phyloP scores from a whole-genome alignment of 2,113 vertebrate genomes.

The Mellivora capensis region DNA sequence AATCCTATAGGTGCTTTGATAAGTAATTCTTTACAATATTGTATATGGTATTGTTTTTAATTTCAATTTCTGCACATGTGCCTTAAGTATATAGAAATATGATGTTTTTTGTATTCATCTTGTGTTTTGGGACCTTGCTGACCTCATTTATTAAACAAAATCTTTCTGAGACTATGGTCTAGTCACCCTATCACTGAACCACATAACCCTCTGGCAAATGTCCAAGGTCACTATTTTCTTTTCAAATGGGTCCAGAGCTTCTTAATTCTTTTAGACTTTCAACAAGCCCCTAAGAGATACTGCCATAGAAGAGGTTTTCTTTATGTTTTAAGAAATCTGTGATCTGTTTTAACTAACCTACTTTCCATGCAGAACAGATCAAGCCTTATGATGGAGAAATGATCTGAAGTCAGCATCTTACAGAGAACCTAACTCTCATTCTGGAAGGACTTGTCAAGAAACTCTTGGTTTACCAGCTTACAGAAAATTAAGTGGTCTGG shows the following conservation, averaged over 20 bases:
- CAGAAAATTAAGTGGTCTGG: constrained; percentile 46
- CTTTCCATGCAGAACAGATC: neutral
- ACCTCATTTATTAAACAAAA: neutral
- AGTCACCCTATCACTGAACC: neutral
- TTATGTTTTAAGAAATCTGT: neutral
- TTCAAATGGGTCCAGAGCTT: neutral
- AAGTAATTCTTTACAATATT: neutral
- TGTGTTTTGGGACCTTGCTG: neutral
- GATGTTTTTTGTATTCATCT: neutral
- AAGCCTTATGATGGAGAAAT: neutral
- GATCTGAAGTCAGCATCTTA: neutral
- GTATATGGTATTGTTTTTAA: neutral
- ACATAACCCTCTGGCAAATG: neutral
- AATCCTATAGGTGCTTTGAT: neutral
- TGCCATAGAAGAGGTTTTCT: neutral
- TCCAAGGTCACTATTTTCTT: neutral
- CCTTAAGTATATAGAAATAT: neutral
- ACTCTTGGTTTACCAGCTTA: constrained; percentile 29
- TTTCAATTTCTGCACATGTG: neutral
- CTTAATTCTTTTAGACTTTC: neutral
- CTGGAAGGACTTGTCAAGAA: constrained; percentile 38
- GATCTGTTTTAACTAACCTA: neutral
- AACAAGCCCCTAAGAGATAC: neutral
- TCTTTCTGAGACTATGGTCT: neutral
- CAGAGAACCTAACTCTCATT: constrained; percentile 40